Conservation (phyloP, 2,888 invertebrate genomes). For the Macroteleia sp. region DNA sequence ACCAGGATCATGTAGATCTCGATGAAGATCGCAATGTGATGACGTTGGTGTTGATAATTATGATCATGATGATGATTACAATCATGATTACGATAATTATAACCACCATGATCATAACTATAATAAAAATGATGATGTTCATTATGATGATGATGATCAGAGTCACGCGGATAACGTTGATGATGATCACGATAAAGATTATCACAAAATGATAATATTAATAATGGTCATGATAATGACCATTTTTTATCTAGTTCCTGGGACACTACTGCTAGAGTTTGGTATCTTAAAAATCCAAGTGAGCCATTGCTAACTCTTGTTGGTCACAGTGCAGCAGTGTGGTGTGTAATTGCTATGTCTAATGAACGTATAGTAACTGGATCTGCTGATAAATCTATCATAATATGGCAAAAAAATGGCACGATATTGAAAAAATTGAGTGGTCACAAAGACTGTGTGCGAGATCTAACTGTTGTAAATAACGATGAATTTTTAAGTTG, state of each 20-base stretch:
- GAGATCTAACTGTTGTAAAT: slow-evolving; percentile 90
- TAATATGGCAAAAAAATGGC: slow-evolving; percentile 91
- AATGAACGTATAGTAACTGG: slow-evolving; percentile 90
- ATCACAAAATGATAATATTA: too few species aligned
- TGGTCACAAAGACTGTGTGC: slow-evolving; percentile 97
- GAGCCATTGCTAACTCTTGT: slow-evolving; percentile 72
- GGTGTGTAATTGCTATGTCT: slow-evolving; percentile 88
- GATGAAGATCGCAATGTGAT: too few species aligned
- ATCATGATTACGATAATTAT: too few species aligned
- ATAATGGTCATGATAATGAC: slow-evolving; percentile 83
- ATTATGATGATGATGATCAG: too few species aligned
- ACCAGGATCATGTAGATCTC: too few species aligned
- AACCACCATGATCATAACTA: too few species aligned
- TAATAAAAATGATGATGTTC: too few species aligned
- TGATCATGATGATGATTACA: too few species aligned
- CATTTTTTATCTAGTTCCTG: slow-evolving; percentile 94
- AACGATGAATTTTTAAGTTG: slow-evolving; percentile 93
- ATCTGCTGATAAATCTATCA: slow-evolving; percentile 96
- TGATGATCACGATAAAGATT: too few species aligned
- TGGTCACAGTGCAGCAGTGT: slow-evolving; percentile 90
- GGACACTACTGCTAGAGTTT: slow-evolving; percentile 95
- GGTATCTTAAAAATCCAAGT: slow-evolving; percentile 86
- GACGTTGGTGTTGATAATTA: too few species aligned
- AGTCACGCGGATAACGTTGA: too few species aligned
- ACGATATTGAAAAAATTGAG: slow-evolving; percentile 75